Evolutionary conservation across 2,113 vertebrate species (phyloP).

Genomic region (Tretioscincus oriximinensis): DNA sequence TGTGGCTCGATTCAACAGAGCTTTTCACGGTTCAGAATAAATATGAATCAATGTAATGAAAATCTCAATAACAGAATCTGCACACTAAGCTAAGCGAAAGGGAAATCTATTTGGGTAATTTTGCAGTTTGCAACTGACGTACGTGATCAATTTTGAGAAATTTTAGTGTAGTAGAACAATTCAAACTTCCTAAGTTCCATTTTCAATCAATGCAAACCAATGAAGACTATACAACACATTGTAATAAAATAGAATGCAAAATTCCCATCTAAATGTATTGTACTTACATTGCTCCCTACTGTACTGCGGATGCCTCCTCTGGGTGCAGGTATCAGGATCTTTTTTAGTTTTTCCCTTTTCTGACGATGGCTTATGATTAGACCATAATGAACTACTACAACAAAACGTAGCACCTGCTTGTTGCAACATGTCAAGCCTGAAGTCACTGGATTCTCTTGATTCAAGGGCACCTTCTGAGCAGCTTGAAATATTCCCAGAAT

Average conservation of each 20-base stretch:
- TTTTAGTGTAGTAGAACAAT: neutral
- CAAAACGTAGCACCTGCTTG: slow-evolving; percentile 61
- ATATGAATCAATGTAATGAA: neutral
- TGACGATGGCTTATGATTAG: slow-evolving; percentile 60
- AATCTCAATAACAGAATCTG: neutral
- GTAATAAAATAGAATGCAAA: neutral
- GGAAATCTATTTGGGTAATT: accelerated
- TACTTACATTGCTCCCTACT: slow-evolving; percentile 88
- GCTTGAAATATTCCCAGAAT: slow-evolving; percentile 67
- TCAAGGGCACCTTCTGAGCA: slow-evolving; percentile 79
- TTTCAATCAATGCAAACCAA: neutral
- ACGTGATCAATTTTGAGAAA: neutral
- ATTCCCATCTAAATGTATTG: neutral
- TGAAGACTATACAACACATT: neutral
- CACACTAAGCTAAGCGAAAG: neutral
- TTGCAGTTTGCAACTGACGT: neutral
- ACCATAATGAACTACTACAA: slow-evolving; percentile 72
- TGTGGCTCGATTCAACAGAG: no score
- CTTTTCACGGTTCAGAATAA: neutral
- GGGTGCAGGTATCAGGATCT: slow-evolving; percentile 37
- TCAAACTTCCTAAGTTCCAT: neutral
- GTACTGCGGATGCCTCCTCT: slow-evolving; percentile 59
- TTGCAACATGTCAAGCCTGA: slow-evolving; percentile 76
- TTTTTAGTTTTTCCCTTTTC: slow-evolving; percentile 65
- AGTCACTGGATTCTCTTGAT: slow-evolving; percentile 67